A percentile compares a stretch with the other conserved stretches of the same genome.
phyloP scores from a whole-genome alignment of 2,113 vertebrate species.

The Phalacrocorax brasilianus region DNA sequence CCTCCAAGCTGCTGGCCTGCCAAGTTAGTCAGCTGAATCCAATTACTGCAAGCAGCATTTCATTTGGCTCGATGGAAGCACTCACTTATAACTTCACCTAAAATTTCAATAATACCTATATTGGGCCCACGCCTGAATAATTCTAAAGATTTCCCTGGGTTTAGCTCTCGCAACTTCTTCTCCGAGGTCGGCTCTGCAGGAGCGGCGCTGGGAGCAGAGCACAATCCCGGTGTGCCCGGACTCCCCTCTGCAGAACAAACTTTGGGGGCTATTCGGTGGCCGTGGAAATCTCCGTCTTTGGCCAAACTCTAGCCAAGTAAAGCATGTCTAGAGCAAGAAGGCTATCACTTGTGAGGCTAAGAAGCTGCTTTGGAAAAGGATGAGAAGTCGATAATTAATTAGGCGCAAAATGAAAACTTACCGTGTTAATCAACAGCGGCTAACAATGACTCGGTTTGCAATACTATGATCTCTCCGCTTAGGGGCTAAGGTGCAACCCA shows the following conservation, averaged over 20 bases:
- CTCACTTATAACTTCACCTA: conserved; percentile 80
- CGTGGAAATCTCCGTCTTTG: neutral
- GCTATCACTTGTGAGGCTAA: neutral
- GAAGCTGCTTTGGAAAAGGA: neutral
- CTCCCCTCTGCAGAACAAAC: neutral
- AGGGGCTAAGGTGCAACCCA: conserved; percentile 10
- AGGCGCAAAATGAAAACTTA: conserved; percentile 71
- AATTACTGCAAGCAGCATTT: conserved; percentile 83
- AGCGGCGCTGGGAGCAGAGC: neutral
- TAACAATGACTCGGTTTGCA: conserved; percentile 46
- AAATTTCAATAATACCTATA: conserved; percentile 78
- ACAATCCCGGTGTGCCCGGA: neutral
- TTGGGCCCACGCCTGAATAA: conserved; percentile 39
- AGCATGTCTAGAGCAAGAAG: neutral
- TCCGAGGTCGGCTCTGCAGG: neutral
- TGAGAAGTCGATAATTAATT: conserved; percentile 68
- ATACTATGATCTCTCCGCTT: conserved; percentile 15
- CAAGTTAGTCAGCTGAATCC: conserved; percentile 84
- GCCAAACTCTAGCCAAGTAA: neutral
- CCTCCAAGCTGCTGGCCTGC: conserved; percentile 79
- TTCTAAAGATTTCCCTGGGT: conserved; percentile 54
- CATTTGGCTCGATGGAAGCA: conserved; percentile 80
- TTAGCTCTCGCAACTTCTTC: neutral
- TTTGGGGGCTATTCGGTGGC: neutral
- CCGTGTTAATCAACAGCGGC: conserved; percentile 52